Base-by-base conservation (phyloP, 2,888 invertebrate species). In the Odontocerum albicorne region DNA sequence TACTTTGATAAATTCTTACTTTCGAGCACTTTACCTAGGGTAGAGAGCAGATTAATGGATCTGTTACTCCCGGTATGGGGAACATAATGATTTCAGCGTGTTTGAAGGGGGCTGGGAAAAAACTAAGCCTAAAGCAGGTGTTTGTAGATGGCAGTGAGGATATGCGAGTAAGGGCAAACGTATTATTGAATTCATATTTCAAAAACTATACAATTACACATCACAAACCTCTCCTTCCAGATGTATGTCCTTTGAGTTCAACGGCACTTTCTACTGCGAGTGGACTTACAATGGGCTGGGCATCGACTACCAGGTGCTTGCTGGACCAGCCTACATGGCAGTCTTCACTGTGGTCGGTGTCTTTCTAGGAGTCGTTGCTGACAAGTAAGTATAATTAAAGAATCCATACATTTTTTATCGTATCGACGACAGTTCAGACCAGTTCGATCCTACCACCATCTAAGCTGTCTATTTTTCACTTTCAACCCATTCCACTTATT, bases 221-320 rank as follows among this genome's bases (percentile, higher is more conserved):
- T n/a, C n/a, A n/a, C n/a, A n/a, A n/a, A n/a, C n/a, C n/a, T n/a
- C n/a, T n/a, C n/a, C n/a, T 60, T 32, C 32, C 72, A 89, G 88
- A 65, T 90, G 89, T 68, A 71, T 73, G 59, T 74, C 81, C 0
- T 74, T 87, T 39, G 79, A 80, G 50, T 64, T 87, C 43, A 90
- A 91, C 65, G 91, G 88, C 0, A 85, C 85, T 0, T 67, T 74
- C 4, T 90, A 90, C 70, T 96, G 96, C 73, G 90, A 91, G 67
- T 96, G 94, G 94, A 89, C 88, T 67, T 93, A 93, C 80, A 94
- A 92, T 67, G 96, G 96, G 0, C 80, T 94, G 49, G 96, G 95
- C 8, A 79, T 93, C 57, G 92, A 93, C 68, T 96, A 96, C 73
- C 95, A 96, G 74, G 84, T 95, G 60, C 73, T 96, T 57, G 95